phyloP scores from a whole-genome alignment of 2,113 vertebrate species.

The Bothrops jararaca region DNA sequence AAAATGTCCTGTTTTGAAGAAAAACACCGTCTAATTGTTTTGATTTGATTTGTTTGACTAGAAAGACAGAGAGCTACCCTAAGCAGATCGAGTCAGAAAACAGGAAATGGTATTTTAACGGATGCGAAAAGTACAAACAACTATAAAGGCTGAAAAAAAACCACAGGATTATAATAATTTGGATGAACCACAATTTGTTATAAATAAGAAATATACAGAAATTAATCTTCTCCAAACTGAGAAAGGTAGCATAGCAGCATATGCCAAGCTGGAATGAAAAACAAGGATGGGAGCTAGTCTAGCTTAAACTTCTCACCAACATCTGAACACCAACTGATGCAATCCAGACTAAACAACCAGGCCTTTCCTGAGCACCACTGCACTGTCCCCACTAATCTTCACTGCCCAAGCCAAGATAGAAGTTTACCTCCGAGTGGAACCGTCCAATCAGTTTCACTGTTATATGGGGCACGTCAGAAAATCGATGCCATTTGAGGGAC shows the following conservation, averaged over 20 bases:
- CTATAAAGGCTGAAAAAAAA: not conserved
- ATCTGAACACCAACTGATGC: not conserved
- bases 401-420: fast-evolving
- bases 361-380: not conserved
- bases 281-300: not conserved
- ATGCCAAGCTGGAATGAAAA: not conserved
- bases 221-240: not conserved
- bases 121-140: constrained; percentile 32
- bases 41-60: constrained; percentile 3
- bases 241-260: not conserved
- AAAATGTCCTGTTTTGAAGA: not conserved
- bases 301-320: not conserved
- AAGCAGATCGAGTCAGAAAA: constrained; percentile 34
- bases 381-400: fast-evolving
- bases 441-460: constrained; percentile 70
- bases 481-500: constrained; percentile 69
- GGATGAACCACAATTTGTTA: not conserved
- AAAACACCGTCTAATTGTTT: not conserved
- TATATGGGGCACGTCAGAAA: constrained; percentile 69
- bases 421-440: constrained; percentile 72
- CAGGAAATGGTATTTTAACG: constrained; percentile 43
- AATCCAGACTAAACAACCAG: not conserved
- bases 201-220: not conserved
- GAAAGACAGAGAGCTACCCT: not conserved
- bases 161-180: not conserved